phyloP scores from a whole-genome alignment of 2,797 vertebrate species.

The Acestrorhynchus altus region DNA sequence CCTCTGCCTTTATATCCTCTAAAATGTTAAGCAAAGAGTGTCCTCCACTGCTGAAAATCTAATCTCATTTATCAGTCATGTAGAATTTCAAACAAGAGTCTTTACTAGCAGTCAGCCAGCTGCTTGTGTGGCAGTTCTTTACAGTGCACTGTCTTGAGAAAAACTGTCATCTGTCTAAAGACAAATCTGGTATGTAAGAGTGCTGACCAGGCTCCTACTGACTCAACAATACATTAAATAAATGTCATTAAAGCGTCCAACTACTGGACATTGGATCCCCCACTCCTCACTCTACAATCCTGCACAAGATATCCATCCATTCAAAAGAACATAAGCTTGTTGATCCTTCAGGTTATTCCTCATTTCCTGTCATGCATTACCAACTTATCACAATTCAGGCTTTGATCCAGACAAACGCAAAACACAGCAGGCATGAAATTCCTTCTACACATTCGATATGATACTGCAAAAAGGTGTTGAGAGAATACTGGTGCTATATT shows the following conservation, averaged over 20 bases:
- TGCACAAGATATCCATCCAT: slow-evolving; percentile 6
- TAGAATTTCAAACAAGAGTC: background rate
- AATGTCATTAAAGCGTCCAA: slow-evolving; percentile 11
- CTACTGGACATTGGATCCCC: slow-evolving; percentile 1
- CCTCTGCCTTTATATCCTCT: no score
- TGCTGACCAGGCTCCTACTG: slow-evolving; percentile 49
- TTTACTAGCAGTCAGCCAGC: background rate
- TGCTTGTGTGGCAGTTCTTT: slow-evolving; percentile 2
- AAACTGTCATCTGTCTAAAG: slow-evolving; percentile 33
- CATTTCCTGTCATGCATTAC: background rate
- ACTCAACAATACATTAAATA: slow-evolving; percentile 52
- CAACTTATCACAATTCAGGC: slow-evolving; percentile 7
- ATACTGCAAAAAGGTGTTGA: background rate
- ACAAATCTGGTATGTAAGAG: slow-evolving; percentile 30
- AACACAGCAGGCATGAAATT: background rate
- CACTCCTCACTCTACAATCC: slow-evolving; percentile 10
- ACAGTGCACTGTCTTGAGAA: slow-evolving; percentile 31
- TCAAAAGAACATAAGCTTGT: background rate
- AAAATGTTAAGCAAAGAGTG: no score
- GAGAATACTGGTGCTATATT: background rate
- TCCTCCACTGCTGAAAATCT: no score
- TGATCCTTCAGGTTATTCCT: slow-evolving; percentile 7
- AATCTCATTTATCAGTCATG: no score
- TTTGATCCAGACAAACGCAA: background rate
- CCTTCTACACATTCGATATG: background rate